Percentiles rank a stretch among this genome's conserved stretches.
phyloP scores from a whole-genome alignment of 2,113 vertebrate species.

The Eurypyga helias region DNA sequence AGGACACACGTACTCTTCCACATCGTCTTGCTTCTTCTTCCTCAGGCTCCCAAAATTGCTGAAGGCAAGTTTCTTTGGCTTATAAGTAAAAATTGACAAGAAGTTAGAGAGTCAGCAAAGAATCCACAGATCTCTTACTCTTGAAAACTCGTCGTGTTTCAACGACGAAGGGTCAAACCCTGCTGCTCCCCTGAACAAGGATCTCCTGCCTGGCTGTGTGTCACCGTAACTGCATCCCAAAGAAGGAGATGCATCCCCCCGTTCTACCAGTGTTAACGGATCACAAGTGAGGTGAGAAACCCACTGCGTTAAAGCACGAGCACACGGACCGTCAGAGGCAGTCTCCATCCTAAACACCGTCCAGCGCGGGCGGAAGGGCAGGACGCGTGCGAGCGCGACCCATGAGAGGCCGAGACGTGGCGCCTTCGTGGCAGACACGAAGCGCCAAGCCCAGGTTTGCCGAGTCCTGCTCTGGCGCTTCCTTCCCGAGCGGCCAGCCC shows the following conservation, averaged over 20 bases:
- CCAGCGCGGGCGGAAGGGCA: background rate
- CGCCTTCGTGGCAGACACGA: background rate
- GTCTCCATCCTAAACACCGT: background rate
- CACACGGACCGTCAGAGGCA: background rate
- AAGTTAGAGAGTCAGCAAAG: background rate
- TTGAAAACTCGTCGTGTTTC: too few relatives aligned
- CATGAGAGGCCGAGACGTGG: background rate
- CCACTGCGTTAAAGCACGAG: background rate
- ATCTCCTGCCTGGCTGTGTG: background rate
- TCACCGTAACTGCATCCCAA: background rate
- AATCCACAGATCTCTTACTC: background rate
- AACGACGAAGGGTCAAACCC: background rate
- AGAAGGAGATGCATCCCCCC: background rate
- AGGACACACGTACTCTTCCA: conserved; percentile 94
- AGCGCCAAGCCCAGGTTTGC: background rate
- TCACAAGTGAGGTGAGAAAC: background rate
- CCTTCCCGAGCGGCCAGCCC: background rate
- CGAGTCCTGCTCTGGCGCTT: background rate
- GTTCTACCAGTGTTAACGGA: background rate
- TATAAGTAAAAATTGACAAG: conserved; percentile 1
- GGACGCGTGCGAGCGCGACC: background rate
- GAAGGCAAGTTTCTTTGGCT: conserved; percentile 94
- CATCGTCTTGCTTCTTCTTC: conserved; percentile 94
- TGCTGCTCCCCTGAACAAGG: background rate
- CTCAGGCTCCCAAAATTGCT: conserved; percentile 91